Evolutionary conservation across 2,888 invertebrate species (phyloP), one percentile per base, ranked within the genome.

Genomic region (Aleiodes leptofemur): DNA sequence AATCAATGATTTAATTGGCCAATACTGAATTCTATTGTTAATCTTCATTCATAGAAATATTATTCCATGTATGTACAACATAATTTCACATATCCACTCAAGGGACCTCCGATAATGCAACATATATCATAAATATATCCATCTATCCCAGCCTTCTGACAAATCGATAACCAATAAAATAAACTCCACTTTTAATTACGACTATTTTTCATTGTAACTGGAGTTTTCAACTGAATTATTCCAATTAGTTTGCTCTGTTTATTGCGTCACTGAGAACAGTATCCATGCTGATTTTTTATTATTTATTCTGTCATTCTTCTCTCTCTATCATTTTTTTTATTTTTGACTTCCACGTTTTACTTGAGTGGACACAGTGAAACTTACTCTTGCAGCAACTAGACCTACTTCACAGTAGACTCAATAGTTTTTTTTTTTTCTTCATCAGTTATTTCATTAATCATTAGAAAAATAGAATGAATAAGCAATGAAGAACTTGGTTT

Each of bases 361-460:
- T 68, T 53, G 68, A 68, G 51, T 34, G 68, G 51, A 51, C 68
- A 68, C 6, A 43, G 68, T 34, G 68, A 68, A 68, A 68, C 68
- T 68, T 29, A 31, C 29, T 53, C 50, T 68, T 68, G 68, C 68
- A n/a, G 14, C 51, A 68, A 68, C 7, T n/a, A 23, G 50, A 50
- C n/a, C 64, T 14, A 64, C 48, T 64, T 48, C 16, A 64, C 64
- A 64, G 64, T 64, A 64, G 48, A 64, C 43, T 64, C 8, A 8
- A 43, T 43, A 23, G 23, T 48, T 64, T 38, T 31, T 34, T 34
- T 34, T 34, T 34, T 6, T 34, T 34, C 4, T 2, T 8, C 16
- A 11, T 55, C 16, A 16, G 4, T 53, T 55, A 14, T 4, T 64
- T 14, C 43, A 9, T 43, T 43, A 43, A 43, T 43, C 43, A 43